Base-by-base conservation (phyloP, 2,113 vertebrate genomes). In the Fukomys damarensis region DNA sequence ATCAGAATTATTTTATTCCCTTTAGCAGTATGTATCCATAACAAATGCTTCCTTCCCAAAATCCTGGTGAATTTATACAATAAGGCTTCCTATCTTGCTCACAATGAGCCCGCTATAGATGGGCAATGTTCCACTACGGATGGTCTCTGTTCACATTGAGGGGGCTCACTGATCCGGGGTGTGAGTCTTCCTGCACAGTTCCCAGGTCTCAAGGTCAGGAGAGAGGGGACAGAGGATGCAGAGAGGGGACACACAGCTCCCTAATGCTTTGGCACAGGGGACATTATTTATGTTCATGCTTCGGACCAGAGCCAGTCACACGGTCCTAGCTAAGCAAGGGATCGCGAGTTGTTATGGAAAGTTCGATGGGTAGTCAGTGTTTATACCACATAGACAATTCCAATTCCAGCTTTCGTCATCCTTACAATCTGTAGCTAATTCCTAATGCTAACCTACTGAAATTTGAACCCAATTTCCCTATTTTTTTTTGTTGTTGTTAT, bases 1-100 rank as follows among this genome's bases (percentile, higher is more conserved):
- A 70, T 91, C 49, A 81, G 91, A 70, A 93, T 52, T 35, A 81
- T 95, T 89, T 74, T 65, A 24, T 84, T 82, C 17, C 41, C 22
- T 61, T 91, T 72, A 74, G 63, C 26, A 32, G 2, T 74, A 3
- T 81, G 8, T 28, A 26, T 56, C 54, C 28, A 22, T 38, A 74
- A 30, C 88, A 41, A 16, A n/a, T 10, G 63, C 26, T 14, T 41
- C n/a, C 52, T 70, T 41, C n/a, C 52, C 65, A 46, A 56, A 59
- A 32, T 49, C 6, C 58, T 86, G 76, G 20, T 70, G 35, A 43
- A 46, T 89, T 89, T 38, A 38, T 32, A 32, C 41, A 79, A 35
- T 7, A 82, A 52, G 58, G 32, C 43, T 89, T 79, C 63, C 16
- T 81, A 35, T 89, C 74, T 93, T 68, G 41, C 19, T 24, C 77